A percentile compares a stretch with the other conserved stretches of the same genome.
Evolutionary conservation across 2,888 invertebrate species (phyloP).

Genomic region (Eudasyphora cyanicolor): DNA sequence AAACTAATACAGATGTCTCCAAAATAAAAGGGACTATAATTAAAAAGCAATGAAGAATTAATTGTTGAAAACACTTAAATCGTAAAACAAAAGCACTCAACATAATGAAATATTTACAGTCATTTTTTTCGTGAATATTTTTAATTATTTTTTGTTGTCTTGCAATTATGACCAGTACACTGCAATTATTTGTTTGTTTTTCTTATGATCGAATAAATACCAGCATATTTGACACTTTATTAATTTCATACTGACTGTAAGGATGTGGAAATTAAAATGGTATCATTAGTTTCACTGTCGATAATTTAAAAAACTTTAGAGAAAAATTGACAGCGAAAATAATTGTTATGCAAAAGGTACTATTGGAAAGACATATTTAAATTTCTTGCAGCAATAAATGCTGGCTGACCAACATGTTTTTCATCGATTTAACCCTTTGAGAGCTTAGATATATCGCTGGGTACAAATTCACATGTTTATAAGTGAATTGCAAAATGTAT

Average conservation of each 20-base stretch:
- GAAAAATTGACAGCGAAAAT: neutral
- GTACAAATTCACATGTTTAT: too few relatives aligned
- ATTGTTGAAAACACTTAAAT: conserved; percentile 16
- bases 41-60: neutral
- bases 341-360: conserved; percentile 13
- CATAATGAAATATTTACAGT: neutral
- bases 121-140: conserved; percentile 6
- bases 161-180: neutral
- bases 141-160: neutral
- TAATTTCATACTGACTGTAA: conserved; percentile 22
- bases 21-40: neutral
- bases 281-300: conserved; percentile 2
- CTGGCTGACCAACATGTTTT: neutral
- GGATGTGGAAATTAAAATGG: conserved; percentile 5
- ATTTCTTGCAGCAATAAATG: neutral
- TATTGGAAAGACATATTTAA: neutral
- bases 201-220: neutral
- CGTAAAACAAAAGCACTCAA: conserved; percentile 1
- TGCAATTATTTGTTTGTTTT: neutral
- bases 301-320: neutral
- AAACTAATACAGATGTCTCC: too few relatives aligned
- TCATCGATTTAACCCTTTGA: neutral
- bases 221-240: conserved; percentile 37
- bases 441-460: too few relatives aligned
- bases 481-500: too few relatives aligned